Percentiles rank a stretch among this genome's conserved stretches.
Conservation (phyloP, 1,140 invertebrate species). For the Ceratina japonica region DNA sequence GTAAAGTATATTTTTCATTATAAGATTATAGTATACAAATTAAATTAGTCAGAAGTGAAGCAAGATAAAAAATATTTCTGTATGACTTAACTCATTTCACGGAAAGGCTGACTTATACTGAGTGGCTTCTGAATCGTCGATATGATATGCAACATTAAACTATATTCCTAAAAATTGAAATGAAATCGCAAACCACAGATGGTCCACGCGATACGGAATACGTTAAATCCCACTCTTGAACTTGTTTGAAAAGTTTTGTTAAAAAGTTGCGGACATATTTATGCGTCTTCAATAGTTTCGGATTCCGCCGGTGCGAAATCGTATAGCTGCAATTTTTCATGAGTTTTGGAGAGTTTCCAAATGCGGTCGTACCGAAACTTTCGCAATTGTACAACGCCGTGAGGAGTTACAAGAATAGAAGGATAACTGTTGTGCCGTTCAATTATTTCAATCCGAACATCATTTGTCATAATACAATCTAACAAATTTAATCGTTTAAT, state of each 20-base stretch:
- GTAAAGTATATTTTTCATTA: too few species aligned
- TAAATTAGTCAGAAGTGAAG: too few species aligned
- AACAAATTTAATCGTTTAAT: background rate
- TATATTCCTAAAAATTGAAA: too few species aligned
- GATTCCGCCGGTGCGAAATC: background rate
- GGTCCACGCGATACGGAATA: background rate
- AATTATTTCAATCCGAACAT: background rate
- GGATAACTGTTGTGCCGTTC: too few species aligned
- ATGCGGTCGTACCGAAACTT: background rate
- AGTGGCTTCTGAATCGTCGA: too few species aligned
- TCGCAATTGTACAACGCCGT: background rate
- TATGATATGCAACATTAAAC: too few species aligned
- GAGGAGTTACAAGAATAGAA: too few species aligned
- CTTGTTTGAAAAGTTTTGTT: background rate
- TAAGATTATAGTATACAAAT: too few species aligned
- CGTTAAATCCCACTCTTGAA: background rate
- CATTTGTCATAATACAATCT: background rate
- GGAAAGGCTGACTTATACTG: too few species aligned
- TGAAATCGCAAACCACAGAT: background rate
- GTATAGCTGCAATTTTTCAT: background rate
- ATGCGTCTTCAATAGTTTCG: conserved; percentile 18
- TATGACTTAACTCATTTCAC: too few species aligned
- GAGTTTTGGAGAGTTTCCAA: background rate
- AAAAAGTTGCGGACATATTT: conserved; percentile 5
- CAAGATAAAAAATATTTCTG: too few species aligned